A percentile compares a stretch with the other conserved stretches of the same genome.
Evolutionary conservation across 2,888 invertebrate species (phyloP).

Genomic region (Ischnura elegans): DNA sequence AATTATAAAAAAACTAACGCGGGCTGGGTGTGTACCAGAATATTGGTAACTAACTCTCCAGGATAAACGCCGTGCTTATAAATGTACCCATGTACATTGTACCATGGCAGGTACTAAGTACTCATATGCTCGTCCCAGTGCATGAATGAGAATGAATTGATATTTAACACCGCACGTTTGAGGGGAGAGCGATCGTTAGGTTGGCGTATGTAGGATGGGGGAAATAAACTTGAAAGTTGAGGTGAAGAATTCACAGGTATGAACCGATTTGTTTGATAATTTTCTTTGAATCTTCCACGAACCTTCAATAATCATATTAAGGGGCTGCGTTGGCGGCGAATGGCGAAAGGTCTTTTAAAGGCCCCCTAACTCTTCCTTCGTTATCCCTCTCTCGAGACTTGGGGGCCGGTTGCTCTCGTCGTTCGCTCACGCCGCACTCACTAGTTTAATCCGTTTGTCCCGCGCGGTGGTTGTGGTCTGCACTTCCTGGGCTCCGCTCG

Average conservation of each 20-base stretch:
- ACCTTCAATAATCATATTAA: neutral
- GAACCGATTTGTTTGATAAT: too few relatives aligned
- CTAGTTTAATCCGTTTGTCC: neutral
- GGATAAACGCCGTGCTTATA: too few relatives aligned
- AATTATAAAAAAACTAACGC: too few relatives aligned
- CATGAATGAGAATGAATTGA: too few relatives aligned
- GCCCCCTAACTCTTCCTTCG: neutral
- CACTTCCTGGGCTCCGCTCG: neutral
- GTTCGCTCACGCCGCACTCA: neutral
- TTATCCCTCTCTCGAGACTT: neutral
- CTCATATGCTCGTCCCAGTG: too few relatives aligned
- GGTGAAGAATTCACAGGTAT: neutral
- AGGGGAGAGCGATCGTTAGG: too few relatives aligned
- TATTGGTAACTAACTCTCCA: too few relatives aligned
- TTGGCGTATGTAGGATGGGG: too few relatives aligned
- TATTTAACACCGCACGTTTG: too few relatives aligned
- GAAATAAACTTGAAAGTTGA: neutral
- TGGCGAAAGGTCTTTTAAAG: neutral
- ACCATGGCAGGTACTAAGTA: too few relatives aligned
- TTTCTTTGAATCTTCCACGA: neutral
- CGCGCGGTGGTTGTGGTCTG: neutral
- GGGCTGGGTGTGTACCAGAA: too few relatives aligned
- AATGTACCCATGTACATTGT: too few relatives aligned
- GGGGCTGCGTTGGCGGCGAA: neutral
- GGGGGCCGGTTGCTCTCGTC: neutral